These are phyloP conservation scores for Galerucella nymphaeae DNA, from an alignment of 2,888 invertebrate species.

Conservation along the genomic window DNA sequence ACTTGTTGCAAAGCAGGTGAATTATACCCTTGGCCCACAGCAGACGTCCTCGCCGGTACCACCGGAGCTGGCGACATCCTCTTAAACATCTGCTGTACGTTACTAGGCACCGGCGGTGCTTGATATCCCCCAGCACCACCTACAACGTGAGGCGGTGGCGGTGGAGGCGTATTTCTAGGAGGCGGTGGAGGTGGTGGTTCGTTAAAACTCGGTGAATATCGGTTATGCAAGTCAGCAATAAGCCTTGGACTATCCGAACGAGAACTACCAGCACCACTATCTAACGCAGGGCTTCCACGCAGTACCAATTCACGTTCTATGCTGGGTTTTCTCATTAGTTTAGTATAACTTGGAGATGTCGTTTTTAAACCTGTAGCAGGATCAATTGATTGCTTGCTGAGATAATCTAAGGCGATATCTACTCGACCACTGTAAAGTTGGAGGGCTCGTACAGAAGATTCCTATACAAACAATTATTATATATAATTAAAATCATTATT, in stretches of 20 bases:
- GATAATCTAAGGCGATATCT: conserved; percentile 76
- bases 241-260: conserved; percentile 89
- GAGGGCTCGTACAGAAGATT: conserved; percentile 75
- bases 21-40: conserved; percentile 56
- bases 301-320: conserved; percentile 84
- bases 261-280: conserved; percentile 89
- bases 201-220: conserved; percentile 77
- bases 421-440: conserved; percentile 77
- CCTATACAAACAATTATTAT: conserved; percentile 66
- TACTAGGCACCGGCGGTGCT: conserved; percentile 69
- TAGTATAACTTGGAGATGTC: conserved; percentile 67
- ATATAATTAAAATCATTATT: no score
- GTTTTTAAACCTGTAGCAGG: conserved; percentile 32
- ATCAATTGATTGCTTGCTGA: conserved; percentile 67
- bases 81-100: conserved; percentile 78
- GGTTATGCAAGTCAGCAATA: conserved; percentile 69
- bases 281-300: conserved; percentile 87
- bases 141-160: conserved; percentile 69
- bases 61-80: conserved; percentile 78
- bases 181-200: conserved; percentile 69
- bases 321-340: conserved; percentile 88
- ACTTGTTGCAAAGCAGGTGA: conserved; percentile 54
- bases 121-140: conserved; percentile 63
- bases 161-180: conserved; percentile 72
- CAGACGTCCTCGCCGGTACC: conserved; percentile 76